These are phyloP conservation scores for Anguilla anguilla DNA, from an alignment of 2,797 vertebrate genomes.

Conservation along the genomic window DNA sequence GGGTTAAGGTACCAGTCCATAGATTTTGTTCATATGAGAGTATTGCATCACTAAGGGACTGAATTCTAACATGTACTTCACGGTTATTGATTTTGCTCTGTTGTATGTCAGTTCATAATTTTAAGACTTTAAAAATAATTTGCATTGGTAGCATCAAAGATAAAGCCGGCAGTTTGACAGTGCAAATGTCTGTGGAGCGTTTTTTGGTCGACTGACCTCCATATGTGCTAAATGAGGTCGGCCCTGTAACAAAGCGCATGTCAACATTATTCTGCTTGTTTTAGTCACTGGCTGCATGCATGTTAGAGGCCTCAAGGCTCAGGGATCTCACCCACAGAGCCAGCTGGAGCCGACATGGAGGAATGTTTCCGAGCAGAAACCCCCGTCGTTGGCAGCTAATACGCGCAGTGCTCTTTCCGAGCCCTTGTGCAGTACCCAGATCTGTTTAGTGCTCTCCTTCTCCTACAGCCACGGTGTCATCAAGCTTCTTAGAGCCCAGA, in stretches of 20 bases:
- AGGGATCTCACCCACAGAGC: background rate
- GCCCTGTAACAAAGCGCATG: constrained; percentile 41
- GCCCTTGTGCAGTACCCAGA: background rate
- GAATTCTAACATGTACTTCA: background rate
- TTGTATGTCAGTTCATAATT: background rate
- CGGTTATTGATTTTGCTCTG: background rate
- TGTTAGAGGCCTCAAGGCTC: constrained; percentile 29
- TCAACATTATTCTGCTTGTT: constrained; percentile 52
- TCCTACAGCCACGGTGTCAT: background rate
- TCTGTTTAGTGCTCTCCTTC: background rate
- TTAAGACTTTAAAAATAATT: background rate
- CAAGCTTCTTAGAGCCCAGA: background rate
- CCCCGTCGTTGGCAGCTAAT: background rate
- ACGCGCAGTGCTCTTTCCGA: constrained; percentile 16
- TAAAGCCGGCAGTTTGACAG: background rate
- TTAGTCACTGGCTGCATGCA: constrained; percentile 21
- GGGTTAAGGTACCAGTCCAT: background rate
- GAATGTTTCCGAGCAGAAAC: background rate
- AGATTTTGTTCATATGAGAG: background rate
- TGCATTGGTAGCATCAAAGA: background rate
- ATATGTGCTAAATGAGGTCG: background rate
- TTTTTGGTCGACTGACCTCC: background rate
- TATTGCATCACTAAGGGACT: background rate
- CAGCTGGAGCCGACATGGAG: background rate
- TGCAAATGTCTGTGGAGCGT: background rate